Evolutionary conservation across 2,797 vertebrate genomes (phyloP).

Genomic region (Spheniscus humboldti): DNA sequence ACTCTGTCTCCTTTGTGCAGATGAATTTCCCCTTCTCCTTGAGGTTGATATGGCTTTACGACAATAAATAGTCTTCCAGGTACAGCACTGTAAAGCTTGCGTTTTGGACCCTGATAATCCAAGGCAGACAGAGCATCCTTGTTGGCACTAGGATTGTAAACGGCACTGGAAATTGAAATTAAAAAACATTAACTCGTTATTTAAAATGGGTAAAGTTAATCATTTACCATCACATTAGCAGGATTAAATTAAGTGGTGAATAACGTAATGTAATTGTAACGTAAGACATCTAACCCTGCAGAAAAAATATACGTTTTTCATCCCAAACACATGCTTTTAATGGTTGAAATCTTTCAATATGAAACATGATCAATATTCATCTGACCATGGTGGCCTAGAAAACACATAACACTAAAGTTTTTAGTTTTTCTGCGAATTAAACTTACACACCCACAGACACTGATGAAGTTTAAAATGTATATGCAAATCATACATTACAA

Average conservation of each 20-base stretch:
- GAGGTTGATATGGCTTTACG: slow-evolving; percentile 86
- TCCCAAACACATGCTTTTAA: neutral
- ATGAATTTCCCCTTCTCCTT: slow-evolving; percentile 90
- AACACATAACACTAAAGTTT: neutral
- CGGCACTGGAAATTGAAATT: slow-evolving; percentile 40
- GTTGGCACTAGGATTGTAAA: slow-evolving; percentile 76
- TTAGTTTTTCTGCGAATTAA: neutral
- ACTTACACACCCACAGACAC: neutral
- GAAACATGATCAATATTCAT: neutral
- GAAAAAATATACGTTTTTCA: neutral
- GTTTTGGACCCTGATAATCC: slow-evolving; percentile 79
- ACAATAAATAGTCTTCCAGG: slow-evolving; percentile 91
- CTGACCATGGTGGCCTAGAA: neutral
- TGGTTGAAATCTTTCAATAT: neutral
- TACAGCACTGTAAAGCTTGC: slow-evolving; percentile 94
- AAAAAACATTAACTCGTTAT: neutral
- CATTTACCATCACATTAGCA: neutral
- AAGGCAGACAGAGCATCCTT: slow-evolving; percentile 72
- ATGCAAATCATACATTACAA: neutral
- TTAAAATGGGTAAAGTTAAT: neutral
- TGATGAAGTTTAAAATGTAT: neutral
- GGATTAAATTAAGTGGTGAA: neutral
- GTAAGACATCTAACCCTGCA: neutral
- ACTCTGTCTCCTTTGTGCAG: slow-evolving; percentile 92
- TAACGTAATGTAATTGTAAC: too few relatives aligned